phyloP scores from a whole-genome alignment of 2,113 vertebrate species.

The Solea senegalensis region DNA sequence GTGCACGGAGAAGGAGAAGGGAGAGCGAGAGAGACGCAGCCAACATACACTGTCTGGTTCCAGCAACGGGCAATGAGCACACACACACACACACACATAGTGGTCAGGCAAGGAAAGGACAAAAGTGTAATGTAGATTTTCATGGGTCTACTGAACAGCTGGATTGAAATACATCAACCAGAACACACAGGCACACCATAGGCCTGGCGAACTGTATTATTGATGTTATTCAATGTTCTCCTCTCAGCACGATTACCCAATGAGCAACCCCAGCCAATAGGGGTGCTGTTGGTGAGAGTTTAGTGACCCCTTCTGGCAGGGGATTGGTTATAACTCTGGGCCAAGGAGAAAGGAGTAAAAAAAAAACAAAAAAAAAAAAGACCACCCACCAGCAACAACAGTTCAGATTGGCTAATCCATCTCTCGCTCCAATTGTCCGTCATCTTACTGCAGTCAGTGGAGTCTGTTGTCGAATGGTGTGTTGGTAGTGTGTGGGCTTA shows the following conservation, averaged over 20 bases:
- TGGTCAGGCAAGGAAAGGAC: constrained; percentile 15
- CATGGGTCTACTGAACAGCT: constrained; percentile 41
- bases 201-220: constrained; percentile 18
- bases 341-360: constrained; percentile 18
- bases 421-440: constrained; percentile 38
- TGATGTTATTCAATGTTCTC: constrained; percentile 45
- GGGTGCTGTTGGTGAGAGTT: constrained; percentile 64
- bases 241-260: constrained; percentile 20
- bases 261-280: constrained; percentile 57
- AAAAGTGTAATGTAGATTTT: constrained; percentile 52
- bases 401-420: constrained; percentile 58
- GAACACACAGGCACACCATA: constrained; percentile 26
- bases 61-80: constrained; percentile 21
- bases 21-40: constrained; percentile 26
- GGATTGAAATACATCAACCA: constrained; percentile 30
- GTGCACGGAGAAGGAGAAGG: constrained; percentile 21
- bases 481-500: constrained; percentile 50
- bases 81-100: constrained; percentile 20
- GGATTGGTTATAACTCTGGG: constrained; percentile 60
- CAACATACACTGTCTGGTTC: constrained; percentile 57
- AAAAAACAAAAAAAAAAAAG: constrained; percentile 14
- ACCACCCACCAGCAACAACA: constrained; percentile 68
- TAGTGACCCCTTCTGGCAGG: constrained; percentile 77
- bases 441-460: constrained; percentile 43
- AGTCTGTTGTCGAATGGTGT: constrained; percentile 48